Base-by-base conservation (phyloP, 2,888 invertebrate genomes). In the Subacronicta megacephala region DNA sequence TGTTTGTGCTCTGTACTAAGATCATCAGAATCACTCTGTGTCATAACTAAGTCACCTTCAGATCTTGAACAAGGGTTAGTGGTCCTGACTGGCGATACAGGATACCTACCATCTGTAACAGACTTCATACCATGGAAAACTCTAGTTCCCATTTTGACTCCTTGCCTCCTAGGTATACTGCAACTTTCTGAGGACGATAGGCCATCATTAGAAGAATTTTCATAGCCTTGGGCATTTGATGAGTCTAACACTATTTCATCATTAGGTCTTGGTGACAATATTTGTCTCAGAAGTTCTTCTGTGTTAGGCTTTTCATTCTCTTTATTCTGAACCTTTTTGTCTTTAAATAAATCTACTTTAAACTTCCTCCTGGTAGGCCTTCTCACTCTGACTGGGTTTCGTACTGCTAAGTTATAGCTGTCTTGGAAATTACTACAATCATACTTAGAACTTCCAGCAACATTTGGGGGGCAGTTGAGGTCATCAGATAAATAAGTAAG, bases 61-160 rank as follows among this genome's bases (percentile, higher is more conserved):
- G 89, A 85, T 72, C 77, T 87, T 23, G 84, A 77, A 58, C 85
- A 85, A 46, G 78, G 78, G 57, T 80, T 79, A 18, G 85, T 79
- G 55, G 77, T 83, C 37, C 78, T 79, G 5, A 79, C 45, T 31
- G 87, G 82, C 23, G 89, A 87, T 70, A 77, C 81, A 18, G 80
- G 71, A 64, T 83, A 83, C 69, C 76, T 87, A 57, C 75, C 80
- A 62, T 88, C 84, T 29, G 84, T 68, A 23, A 84, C 80, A 31
- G 88, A 81, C 60, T 88, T 90, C 72, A 88, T 83, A 29, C 93
- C 95, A 83, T 95, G 94, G 75, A 96, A 96, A 9, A 96, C 96
- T 77, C 96, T 94, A 7, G 96, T 96, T 9, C 96, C 97, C 96
- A 96, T 96, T 90, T 96, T 96, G 3, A 96, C 96, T 3, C 96